A percentile compares a stretch with the other conserved stretches of the same genome.
phyloP scores from a whole-genome alignment of 2,113 vertebrate genomes.

The Elephas maximus region DNA sequence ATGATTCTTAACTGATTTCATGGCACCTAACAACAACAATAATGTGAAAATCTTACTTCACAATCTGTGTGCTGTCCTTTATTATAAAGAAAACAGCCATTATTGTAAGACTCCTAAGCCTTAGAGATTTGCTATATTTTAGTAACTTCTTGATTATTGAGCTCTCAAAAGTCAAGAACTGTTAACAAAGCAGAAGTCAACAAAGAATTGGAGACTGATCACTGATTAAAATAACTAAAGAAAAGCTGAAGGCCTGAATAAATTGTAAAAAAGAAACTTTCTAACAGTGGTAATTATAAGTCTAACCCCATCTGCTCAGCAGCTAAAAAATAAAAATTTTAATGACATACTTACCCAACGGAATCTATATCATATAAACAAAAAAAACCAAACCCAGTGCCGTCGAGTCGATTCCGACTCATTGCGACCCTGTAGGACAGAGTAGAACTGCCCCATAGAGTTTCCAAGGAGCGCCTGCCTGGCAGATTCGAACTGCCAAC shows the following conservation, averaged over 20 bases:
- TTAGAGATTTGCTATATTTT: conserved; percentile 35
- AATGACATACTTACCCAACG: not conserved
- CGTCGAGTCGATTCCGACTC: too few relatives aligned
- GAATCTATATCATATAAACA: not conserved
- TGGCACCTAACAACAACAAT: not conserved
- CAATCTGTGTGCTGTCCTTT: not conserved
- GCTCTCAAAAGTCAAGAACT: not conserved
- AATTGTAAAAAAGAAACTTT: not conserved
- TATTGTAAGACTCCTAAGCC: not conserved
- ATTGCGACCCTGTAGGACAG: too few relatives aligned
- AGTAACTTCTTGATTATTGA: not conserved
- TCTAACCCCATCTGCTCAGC: not conserved
- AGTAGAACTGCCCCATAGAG: too few relatives aligned
- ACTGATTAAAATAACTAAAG: not conserved
- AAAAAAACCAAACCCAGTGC: too few relatives aligned
- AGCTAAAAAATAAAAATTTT: not conserved
- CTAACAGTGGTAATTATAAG: not conserved
- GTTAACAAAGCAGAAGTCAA: not conserved
- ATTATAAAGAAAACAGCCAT: conserved; percentile 8
- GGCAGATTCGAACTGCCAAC: too few relatives aligned
- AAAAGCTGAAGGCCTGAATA: not conserved
- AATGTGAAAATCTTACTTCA: conserved; percentile 2
- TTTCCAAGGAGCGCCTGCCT: too few relatives aligned
- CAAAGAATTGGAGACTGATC: conserved; percentile 22
- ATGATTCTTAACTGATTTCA: too few relatives aligned